A percentile compares a stretch with the other conserved stretches of the same genome.
Evolutionary conservation across 2,888 invertebrate genomes (phyloP).

Genomic region (Bimastos eiseni): DNA sequence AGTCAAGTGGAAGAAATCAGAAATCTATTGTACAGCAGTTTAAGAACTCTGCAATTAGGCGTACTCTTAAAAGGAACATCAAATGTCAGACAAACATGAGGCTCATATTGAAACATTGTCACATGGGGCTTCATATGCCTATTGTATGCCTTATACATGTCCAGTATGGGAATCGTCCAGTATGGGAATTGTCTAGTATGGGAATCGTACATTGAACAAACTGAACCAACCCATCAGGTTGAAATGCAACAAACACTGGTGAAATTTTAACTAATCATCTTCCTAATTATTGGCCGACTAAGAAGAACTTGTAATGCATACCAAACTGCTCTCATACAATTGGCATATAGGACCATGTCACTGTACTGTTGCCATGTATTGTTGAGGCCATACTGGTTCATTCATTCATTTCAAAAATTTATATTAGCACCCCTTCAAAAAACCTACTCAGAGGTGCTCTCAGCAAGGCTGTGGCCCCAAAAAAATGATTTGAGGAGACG

Average conservation of each 20-base stretch:
- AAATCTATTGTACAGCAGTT: neutral
- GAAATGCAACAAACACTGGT: neutral
- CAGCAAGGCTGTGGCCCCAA: too few species aligned
- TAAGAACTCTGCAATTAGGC: neutral
- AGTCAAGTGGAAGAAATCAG: neutral
- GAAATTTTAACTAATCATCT: neutral
- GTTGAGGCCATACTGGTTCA: too few species aligned
- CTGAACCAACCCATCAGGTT: neutral
- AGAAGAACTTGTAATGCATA: neutral
- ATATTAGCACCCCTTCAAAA: too few species aligned
- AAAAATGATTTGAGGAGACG: too few species aligned
- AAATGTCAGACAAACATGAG: too few species aligned
- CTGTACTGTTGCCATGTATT: neutral
- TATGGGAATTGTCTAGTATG: too few species aligned
- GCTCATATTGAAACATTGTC: neutral
- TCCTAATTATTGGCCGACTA: neutral
- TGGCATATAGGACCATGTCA: neutral
- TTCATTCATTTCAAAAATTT: too few species aligned
- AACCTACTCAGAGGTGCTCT: too few species aligned
- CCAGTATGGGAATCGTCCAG: too few species aligned
- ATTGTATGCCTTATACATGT: too few species aligned
- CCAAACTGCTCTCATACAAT: neutral
- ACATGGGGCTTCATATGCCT: too few species aligned
- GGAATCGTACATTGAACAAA: neutral
- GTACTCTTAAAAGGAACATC: too few species aligned